Evolutionary conservation across 2,888 invertebrate genomes (phyloP).

Genomic region (Coenonympha arcania): DNA sequence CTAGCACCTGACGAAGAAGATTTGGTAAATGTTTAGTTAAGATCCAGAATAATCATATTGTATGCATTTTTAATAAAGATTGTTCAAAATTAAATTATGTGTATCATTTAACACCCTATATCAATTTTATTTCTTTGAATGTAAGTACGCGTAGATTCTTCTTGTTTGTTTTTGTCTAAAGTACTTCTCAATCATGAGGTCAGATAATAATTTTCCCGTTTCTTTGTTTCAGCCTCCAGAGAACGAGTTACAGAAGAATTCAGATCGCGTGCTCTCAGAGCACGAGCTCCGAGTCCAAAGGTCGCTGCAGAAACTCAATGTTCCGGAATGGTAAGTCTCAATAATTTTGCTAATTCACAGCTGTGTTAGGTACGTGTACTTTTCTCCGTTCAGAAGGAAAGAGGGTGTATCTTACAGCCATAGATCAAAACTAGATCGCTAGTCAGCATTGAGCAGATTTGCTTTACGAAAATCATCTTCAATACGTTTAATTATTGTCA

Average conservation of each 20-base stretch:
- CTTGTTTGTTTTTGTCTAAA: not conserved
- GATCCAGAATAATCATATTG: constrained; percentile 22
- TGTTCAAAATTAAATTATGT: not conserved
- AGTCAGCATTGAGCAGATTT: too few relatives aligned
- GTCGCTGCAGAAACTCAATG: constrained; percentile 92
- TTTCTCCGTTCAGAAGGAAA: too few relatives aligned
- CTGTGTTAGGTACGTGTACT: not conserved
- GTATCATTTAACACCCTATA: not conserved
- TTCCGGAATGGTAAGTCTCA: constrained; percentile 89
- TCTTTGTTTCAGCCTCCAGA: constrained; percentile 86
- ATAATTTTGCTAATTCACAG: not conserved
- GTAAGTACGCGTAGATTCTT: constrained; percentile 3
- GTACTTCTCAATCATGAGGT: constrained; percentile 11
- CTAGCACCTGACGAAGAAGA: constrained; percentile 49
- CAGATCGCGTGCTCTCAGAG: constrained; percentile 89
- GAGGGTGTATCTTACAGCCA: too few relatives aligned
- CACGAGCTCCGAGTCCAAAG: constrained; percentile 95
- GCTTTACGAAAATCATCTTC: too few relatives aligned
- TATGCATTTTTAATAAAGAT: not conserved
- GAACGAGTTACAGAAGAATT: constrained; percentile 92
- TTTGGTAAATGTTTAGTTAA: constrained; percentile 46
- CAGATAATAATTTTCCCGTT: constrained; percentile 17
- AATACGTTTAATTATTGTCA: too few relatives aligned
- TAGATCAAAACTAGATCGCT: too few relatives aligned
- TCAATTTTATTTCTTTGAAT: not conserved